Percentiles rank a stretch among this genome's conserved stretches.
Conservation (phyloP, 2,797 vertebrate species). For the Hafferia zeledoni region DNA sequence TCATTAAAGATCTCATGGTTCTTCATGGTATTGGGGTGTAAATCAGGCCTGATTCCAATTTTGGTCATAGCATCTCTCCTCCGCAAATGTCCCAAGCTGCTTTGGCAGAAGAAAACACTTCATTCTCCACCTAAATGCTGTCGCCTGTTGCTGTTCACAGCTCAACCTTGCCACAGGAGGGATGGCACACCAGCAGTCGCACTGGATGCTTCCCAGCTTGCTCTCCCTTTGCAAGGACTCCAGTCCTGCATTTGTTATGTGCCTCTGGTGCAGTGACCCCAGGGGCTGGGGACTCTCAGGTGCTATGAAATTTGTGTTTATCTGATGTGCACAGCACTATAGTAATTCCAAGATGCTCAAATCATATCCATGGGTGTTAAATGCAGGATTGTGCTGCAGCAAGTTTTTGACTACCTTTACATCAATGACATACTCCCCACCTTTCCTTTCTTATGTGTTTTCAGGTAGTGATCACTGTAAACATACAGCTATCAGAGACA, state of each 20-base stretch:
- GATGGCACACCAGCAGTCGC: accelerated
- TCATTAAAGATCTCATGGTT: neutral
- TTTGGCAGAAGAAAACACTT: neutral
- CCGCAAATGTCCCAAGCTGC: neutral
- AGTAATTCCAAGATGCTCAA: neutral
- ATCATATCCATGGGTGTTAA: neutral
- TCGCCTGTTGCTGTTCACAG: neutral
- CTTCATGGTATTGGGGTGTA: neutral
- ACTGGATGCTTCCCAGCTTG: accelerated
- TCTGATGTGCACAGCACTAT: neutral
- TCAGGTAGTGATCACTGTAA: neutral
- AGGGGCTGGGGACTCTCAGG: accelerated
- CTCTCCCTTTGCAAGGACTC: neutral
- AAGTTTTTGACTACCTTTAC: neutral
- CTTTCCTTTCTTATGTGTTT: neutral
- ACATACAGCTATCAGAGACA: neutral
- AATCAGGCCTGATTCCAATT: neutral
- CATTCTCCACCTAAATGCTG: neutral
- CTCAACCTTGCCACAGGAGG: neutral
- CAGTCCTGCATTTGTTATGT: neutral
- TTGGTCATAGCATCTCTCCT: neutral
- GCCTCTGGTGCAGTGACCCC: neutral
- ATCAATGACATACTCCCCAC: neutral
- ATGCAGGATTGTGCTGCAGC: neutral
- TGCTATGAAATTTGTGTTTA: neutral